These are phyloP conservation scores for Agelastica alni DNA, from an alignment of 2,888 invertebrate genomes.

Conservation along the genomic window DNA sequence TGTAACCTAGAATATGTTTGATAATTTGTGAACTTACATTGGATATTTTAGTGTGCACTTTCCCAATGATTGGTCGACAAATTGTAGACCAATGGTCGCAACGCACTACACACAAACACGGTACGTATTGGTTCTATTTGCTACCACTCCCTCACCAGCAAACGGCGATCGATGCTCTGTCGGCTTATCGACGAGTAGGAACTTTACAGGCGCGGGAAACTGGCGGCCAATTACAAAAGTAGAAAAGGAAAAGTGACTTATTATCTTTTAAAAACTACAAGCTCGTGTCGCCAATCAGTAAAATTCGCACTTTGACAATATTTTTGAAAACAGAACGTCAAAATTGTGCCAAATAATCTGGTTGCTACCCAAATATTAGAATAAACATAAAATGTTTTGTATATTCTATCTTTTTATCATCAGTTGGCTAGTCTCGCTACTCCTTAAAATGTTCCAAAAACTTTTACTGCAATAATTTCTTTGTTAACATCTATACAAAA, in stretches of 20 bases:
- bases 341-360: not conserved
- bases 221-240: conserved; percentile 55
- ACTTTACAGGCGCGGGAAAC: conserved; percentile 53
- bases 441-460: no score
- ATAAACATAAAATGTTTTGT: no score
- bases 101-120: conserved; percentile 68
- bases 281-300: conserved; percentile 16
- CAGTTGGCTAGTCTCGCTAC: no score
- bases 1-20: conserved; percentile 58
- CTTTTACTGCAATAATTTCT: no score
- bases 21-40: conserved; percentile 77
- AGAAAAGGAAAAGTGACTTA: conserved; percentile 48
- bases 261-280: conserved; percentile 25
- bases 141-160: conserved; percentile 66
- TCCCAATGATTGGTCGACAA: conserved; percentile 89
- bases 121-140: conserved; percentile 73
- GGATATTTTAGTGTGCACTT: conserved; percentile 74
- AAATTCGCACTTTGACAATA: conserved; percentile 9
- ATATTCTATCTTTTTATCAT: no score
- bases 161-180: conserved; percentile 55
- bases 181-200: conserved; percentile 51
- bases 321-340: not conserved
- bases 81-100: conserved; percentile 84
- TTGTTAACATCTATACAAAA: no score
- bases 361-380: not conserved